phyloP scores from a whole-genome alignment of 2,888 invertebrate genomes.

The Luperina testacea region DNA sequence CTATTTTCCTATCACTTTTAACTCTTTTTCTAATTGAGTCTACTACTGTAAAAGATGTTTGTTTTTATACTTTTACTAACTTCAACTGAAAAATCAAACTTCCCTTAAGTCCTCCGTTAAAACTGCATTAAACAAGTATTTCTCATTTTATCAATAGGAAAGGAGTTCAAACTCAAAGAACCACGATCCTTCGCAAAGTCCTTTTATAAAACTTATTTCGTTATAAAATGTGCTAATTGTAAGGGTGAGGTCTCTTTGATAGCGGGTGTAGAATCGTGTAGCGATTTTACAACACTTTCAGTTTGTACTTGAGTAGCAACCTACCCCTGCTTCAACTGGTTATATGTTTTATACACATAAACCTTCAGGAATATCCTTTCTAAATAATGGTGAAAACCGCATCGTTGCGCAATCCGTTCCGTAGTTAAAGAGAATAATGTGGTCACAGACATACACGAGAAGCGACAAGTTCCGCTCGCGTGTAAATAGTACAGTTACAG shows the following conservation, averaged over 20 bases:
- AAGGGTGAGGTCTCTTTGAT: constrained; percentile 37
- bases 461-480: background rate
- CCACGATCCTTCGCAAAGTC: constrained; percentile 80
- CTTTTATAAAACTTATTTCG: constrained; percentile 79
- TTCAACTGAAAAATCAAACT: constrained; percentile 21
- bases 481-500: background rate
- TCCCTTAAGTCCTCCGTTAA: constrained; percentile 70
- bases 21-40: background rate
- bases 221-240: constrained; percentile 69
- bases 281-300: constrained; percentile 7
- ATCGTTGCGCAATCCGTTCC: background rate
- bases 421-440: background rate
- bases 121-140: constrained; percentile 73
- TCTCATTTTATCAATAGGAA: constrained; percentile 69
- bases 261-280: constrained; percentile 17
- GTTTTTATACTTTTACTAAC: background rate
- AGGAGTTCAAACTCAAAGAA: constrained; percentile 74
- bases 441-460: background rate
- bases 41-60: background rate
- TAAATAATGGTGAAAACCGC: background rate
- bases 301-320: background rate
- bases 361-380: background rate
- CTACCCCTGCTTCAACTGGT: background rate
- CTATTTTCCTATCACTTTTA: background rate
- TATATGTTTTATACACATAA: background rate